Percentiles rank a stretch among this genome's conserved stretches.
Conservation (phyloP, 2,888 invertebrate genomes). For the Caenorhabditis sp. region DNA sequence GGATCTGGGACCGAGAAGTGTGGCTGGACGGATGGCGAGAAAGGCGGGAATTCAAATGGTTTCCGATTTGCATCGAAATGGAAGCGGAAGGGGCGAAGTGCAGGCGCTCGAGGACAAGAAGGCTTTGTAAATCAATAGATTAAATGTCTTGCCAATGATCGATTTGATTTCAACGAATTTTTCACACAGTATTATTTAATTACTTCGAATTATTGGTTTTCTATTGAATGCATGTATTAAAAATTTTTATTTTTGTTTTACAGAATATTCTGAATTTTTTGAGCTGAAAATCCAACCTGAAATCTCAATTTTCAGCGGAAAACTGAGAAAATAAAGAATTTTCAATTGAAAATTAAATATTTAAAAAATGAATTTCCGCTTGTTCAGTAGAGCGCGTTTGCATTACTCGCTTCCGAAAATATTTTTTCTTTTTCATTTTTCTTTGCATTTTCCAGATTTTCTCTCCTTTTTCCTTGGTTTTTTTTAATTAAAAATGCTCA, state of each 20-base stretch:
- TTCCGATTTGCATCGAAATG: slow-evolving; percentile 51
- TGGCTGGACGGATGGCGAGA: slow-evolving; percentile 87
- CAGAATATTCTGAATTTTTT: background rate
- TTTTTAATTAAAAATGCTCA: background rate
- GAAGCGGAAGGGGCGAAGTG: slow-evolving; percentile 16
- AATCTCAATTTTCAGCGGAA: no score
- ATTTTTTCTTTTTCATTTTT: background rate
- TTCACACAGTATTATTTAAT: background rate
- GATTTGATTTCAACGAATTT: slow-evolving; percentile 2
- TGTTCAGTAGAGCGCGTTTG: slow-evolving; percentile 14
- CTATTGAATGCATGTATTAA: no score
- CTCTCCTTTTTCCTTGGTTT: background rate
- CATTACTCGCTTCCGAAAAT: background rate
- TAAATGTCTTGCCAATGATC: background rate
- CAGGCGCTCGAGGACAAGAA: slow-evolving; percentile 39
- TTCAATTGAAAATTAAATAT: no score
- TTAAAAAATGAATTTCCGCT: no score
- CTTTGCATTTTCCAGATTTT: background rate
- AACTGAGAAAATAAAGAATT: no score
- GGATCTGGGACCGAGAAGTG: slow-evolving; percentile 88
- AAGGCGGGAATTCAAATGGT: slow-evolving; percentile 86
- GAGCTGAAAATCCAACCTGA: no score
- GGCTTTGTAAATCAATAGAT: slow-evolving; percentile 16
- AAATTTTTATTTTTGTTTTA: background rate
- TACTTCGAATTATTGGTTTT: no score